phyloP scores from a whole-genome alignment of 1,140 invertebrate species.

The Plodia interpunctella region DNA sequence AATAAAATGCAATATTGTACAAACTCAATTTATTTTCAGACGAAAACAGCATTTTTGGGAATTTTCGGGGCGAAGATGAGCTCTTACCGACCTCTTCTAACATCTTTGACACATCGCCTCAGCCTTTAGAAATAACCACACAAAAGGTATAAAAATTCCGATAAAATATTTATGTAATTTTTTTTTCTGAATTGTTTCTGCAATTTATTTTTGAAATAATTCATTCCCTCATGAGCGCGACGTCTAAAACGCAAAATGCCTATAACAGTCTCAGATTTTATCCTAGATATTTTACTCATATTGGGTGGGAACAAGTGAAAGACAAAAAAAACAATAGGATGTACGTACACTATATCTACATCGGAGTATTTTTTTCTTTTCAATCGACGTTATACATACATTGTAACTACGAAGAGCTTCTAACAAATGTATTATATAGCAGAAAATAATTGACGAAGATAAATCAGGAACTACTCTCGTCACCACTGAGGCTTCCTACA shows the following conservation, averaged over 20 bases:
- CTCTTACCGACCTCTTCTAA: conserved; percentile 28
- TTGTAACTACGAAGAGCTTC: too few species aligned
- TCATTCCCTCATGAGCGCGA: too few species aligned
- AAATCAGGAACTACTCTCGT: conserved; percentile 29
- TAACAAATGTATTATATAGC: conserved; percentile 20
- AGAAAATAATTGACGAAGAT: conserved; percentile 37
- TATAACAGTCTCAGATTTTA: too few species aligned
- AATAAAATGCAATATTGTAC: not conserved
- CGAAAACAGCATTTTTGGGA: conserved; percentile 67
- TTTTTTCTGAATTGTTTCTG: too few species aligned
- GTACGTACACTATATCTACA: too few species aligned
- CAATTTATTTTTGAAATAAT: too few species aligned
- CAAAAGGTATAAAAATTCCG: conserved; percentile 29
- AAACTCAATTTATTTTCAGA: conserved; percentile 31
- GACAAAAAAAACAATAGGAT: too few species aligned
- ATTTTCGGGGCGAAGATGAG: conserved; percentile 47
- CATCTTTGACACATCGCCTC: conserved; percentile 24
- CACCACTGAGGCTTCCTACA: conserved; percentile 49
- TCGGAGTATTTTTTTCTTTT: too few species aligned
- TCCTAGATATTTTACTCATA: too few species aligned
- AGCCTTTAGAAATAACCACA: conserved; percentile 29
- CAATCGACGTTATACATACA: too few species aligned
- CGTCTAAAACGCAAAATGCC: too few species aligned
- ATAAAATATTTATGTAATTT: not conserved
- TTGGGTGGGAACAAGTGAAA: too few species aligned